Evolutionary conservation across 2,113 vertebrate species (phyloP), one percentile per base, ranked within the genome.

Genomic region (Chrysochloris asiatica): DNA sequence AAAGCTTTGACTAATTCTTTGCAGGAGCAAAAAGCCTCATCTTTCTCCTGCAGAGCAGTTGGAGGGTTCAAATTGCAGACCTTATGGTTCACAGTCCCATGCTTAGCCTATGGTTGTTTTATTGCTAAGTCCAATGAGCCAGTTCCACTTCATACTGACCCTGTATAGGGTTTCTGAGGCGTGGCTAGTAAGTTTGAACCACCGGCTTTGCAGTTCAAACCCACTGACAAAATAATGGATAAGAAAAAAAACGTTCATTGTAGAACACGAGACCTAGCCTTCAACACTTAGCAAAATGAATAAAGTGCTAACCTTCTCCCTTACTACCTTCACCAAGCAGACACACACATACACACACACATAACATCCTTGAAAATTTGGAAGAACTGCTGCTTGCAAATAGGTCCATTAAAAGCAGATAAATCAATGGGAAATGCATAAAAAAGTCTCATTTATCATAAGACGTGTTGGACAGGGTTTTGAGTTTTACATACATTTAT

Each of bases 401-500:
- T 59, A 65, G 95, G 59, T 67, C 38, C 54, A 95, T 91, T 95
- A 96, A 95, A 97, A 97, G 83, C 78, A 96, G 95, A 71, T 95
- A 96, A 97, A 92, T 96, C 96, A 93, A 88, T 91, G 78, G 69
- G 33, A 91, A 96, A 89, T 8, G 76, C 38, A 73, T 94, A 82
- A 93, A 95, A 96, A 97, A 36, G 92, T 83, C 84, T 93, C 91
- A 94, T 97, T 96, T 97, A 95, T 97, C 96, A 96, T 95, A 61
- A 87, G 95, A 92, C 3, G 8, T 0, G 48, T 76, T 93, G 90
- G 94, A 95, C 94, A 93, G 84, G 36, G 72, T 93, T 95, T 93
- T 96, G 83, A 95, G 83, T 8, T 94, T 95, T 95, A 94, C 72
- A 79, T 94, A 93, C 94, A 96, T 97, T 97, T 92, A 96, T 96